Percentiles rank a stretch among this genome's conserved stretches.
phyloP scores from a whole-genome alignment of 2,797 vertebrate genomes.

The Gadopsis marmoratus region DNA sequence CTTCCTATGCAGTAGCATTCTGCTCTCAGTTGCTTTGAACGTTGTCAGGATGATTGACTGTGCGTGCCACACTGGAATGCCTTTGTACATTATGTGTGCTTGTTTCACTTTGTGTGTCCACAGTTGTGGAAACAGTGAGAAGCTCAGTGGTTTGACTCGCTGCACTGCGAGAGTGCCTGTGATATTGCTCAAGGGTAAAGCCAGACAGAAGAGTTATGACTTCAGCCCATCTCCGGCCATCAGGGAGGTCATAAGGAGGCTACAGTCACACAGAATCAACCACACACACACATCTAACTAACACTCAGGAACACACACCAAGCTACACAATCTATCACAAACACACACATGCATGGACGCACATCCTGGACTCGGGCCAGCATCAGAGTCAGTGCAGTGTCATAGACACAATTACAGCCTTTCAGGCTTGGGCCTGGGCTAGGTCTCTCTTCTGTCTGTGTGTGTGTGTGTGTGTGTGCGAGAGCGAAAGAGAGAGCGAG shows the following conservation, averaged over 20 bases:
- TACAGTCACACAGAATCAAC: conserved; percentile 52
- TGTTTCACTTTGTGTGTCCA: conserved; percentile 45
- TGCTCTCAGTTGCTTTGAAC: conserved; percentile 13
- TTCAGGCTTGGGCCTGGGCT: conserved; percentile 52
- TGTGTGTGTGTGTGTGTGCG: conserved; percentile 30
- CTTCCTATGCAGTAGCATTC: neutral
- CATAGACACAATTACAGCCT: conserved; percentile 80
- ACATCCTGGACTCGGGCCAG: conserved; percentile 68
- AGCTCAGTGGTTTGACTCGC: conserved; percentile 70
- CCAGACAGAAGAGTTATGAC: conserved; percentile 82
- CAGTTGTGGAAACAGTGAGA: conserved; percentile 40
- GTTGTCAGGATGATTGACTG: conserved; percentile 3
- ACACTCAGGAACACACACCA: conserved; percentile 41
- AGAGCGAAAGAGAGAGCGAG: neutral
- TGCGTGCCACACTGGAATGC: conserved; percentile 18
- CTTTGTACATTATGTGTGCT: conserved; percentile 24
- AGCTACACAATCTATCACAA: conserved; percentile 32
- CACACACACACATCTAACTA: conserved; percentile 34
- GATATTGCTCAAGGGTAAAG: conserved; percentile 84
- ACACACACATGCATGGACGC: conserved; percentile 34
- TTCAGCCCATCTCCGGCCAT: conserved; percentile 77
- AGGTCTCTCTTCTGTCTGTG: conserved; percentile 37
- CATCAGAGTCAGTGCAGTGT: conserved; percentile 64
- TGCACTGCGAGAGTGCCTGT: conserved; percentile 70
- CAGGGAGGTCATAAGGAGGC: conserved; percentile 77